These are phyloP conservation scores for Epicauta chinensis DNA, from an alignment of 1,140 invertebrate genomes.

Conservation along the genomic window DNA sequence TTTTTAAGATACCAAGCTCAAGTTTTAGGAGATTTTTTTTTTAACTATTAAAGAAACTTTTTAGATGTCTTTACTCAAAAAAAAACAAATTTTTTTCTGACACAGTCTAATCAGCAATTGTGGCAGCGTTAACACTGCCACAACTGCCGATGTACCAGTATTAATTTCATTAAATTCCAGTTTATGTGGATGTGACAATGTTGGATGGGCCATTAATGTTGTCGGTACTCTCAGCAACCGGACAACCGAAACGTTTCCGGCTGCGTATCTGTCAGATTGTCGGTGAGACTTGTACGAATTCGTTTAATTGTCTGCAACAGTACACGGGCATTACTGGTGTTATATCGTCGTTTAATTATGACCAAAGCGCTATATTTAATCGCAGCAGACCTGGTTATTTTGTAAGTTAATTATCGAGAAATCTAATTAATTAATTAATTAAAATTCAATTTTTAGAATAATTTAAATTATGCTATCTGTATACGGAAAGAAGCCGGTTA, in stretches of 20 bases:
- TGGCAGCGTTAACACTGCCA: no score
- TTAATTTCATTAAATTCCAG: constrained; percentile 51
- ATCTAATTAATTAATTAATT: constrained; percentile 9
- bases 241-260: constrained; percentile 52
- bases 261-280: constrained; percentile 57
- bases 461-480: constrained; percentile 74
- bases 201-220: constrained; percentile 56
- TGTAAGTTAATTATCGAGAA: constrained; percentile 40
- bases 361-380: constrained; percentile 48
- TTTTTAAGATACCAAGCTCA: no score
- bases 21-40: no score
- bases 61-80: no score
- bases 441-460: constrained; percentile 55
- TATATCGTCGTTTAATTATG: constrained; percentile 68
- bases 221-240: constrained; percentile 53
- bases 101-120: no score
- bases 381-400: constrained; percentile 50
- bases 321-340: constrained; percentile 52
- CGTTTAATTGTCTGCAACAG: constrained; percentile 63
- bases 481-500: constrained; percentile 54
- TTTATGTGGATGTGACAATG: constrained; percentile 63
- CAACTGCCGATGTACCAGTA: no score
- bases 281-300: constrained; percentile 33
- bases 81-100: no score
- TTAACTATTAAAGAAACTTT: no score